Evolutionary conservation across 2,888 invertebrate genomes (phyloP), one percentile per base, ranked within the genome.

Genomic region (Orthosia incerta): DNA sequence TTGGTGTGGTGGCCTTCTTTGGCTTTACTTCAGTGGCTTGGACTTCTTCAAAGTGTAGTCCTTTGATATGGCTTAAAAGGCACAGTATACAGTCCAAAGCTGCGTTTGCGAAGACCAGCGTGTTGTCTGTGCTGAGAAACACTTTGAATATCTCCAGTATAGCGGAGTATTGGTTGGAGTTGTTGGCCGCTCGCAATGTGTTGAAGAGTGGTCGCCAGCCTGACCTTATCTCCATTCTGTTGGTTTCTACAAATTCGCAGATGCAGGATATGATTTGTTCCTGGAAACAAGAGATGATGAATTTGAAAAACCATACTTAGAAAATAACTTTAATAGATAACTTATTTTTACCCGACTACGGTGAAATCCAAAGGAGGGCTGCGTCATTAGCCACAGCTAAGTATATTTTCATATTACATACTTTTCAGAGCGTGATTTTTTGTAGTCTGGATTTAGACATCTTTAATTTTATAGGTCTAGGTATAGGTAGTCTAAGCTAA

Each of bases 181-280:
- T 98, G 60, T 97, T 97, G 0, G 99, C 99, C 60, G 99, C 99
- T 26, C 99, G 97, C 59, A 99, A 94, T 0, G 99, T 99, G 16
- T 99, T 99, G 91, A 99, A 99, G 2, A 99, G 95, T 0, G 99
- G 99, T 69, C 99, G 97, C 99, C 99, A 99, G 0, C 99, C 99
- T 0, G 99, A 99, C 84, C 98, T 97, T 57, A 99, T 99, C 95
- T 99, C 99, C 76, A 98, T 98, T 86, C 99, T 97, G 92, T 99
- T 99, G 0, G 98, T 98, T 93, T 99, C 99, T 0, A 99, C 99
- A 88, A 99, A 98, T 94, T 99, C 99, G 92, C 99, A 99, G 63
- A 99, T 97, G 86, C 99, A 99, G 70, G 99, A 98, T 60, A 99
- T 98, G 87, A 99, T 99, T 95, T 98, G 98, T 92, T 98, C 98